phyloP scores from a whole-genome alignment of 2,797 vertebrate species.

The Hirundo rustica region DNA sequence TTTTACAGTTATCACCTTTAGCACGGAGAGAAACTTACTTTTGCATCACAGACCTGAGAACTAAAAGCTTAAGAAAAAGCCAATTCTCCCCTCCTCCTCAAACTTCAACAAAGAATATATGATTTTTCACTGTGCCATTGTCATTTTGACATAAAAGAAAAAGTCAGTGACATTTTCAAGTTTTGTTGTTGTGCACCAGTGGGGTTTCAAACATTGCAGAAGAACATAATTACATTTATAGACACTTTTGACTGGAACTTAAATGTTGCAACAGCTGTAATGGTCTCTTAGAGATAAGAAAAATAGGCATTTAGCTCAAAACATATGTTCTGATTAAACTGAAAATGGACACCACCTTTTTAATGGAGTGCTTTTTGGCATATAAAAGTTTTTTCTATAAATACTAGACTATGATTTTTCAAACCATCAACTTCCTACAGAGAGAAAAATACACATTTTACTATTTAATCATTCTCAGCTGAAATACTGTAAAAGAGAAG shows the following conservation, averaged over 20 bases:
- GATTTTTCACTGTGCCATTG: background rate
- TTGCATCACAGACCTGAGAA: background rate
- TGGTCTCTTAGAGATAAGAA: background rate
- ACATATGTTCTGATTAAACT: background rate
- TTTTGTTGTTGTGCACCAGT: background rate
- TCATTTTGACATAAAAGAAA: background rate
- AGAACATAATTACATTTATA: conserved; percentile 10
- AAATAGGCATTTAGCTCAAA: background rate
- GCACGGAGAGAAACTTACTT: background rate
- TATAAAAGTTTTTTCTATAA: background rate
- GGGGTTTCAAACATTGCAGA: conserved; percentile 4
- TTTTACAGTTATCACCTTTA: conserved; percentile 1
- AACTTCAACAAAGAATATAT: background rate
- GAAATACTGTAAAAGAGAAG: background rate
- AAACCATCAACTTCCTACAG: background rate
- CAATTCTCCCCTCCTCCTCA: background rate
- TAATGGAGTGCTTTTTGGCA: background rate
- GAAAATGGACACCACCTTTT: background rate
- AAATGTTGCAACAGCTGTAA: background rate
- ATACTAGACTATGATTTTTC: background rate
- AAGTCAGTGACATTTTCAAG: background rate
- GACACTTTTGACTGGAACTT: background rate
- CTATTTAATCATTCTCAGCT: background rate
- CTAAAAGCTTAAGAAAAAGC: background rate
- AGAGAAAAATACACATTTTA: background rate